A percentile compares a stretch with the other conserved stretches of the same genome.
Conservation (phyloP, 2,797 vertebrate species). For the Sebastes steindachneri region DNA sequence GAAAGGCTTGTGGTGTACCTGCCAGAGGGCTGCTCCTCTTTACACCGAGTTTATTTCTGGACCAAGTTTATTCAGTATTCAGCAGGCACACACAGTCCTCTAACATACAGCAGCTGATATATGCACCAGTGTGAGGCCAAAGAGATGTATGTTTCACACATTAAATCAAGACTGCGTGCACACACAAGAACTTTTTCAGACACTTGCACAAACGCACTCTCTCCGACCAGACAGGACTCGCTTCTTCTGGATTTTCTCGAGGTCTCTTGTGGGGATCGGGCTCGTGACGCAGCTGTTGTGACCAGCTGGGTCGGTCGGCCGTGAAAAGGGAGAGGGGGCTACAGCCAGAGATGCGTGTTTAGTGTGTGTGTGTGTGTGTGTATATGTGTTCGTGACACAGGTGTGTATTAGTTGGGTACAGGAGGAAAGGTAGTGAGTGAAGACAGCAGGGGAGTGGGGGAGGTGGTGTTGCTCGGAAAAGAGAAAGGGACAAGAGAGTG, state of each 20-base stretch:
- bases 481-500: slow-evolving; percentile 59
- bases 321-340: slow-evolving; percentile 42
- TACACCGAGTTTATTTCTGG: slow-evolving; percentile 13
- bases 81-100: background rate
- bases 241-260: slow-evolving; percentile 51
- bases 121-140: slow-evolving; percentile 13
- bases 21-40: slow-evolving; percentile 29
- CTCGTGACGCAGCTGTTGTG: slow-evolving; percentile 68
- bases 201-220: slow-evolving; percentile 20
- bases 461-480: slow-evolving; percentile 44
- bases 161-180: background rate
- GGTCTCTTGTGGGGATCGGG: slow-evolving; percentile 41
- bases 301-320: slow-evolving; percentile 59
- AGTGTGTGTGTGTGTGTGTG: background rate
- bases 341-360: background rate
- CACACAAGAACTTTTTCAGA: background rate
- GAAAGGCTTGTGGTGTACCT: slow-evolving; percentile 20
- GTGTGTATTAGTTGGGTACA: slow-evolving; percentile 11
- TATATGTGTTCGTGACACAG: background rate
- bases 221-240: slow-evolving; percentile 46
- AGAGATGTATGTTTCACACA: slow-evolving; percentile 8
- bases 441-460: slow-evolving; percentile 10
- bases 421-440: slow-evolving; percentile 42
- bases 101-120: slow-evolving; percentile 3
- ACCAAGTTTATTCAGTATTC: background rate